Evolutionary conservation across 2,113 vertebrate genomes (phyloP).

Genomic region (Ursus arctos): DNA sequence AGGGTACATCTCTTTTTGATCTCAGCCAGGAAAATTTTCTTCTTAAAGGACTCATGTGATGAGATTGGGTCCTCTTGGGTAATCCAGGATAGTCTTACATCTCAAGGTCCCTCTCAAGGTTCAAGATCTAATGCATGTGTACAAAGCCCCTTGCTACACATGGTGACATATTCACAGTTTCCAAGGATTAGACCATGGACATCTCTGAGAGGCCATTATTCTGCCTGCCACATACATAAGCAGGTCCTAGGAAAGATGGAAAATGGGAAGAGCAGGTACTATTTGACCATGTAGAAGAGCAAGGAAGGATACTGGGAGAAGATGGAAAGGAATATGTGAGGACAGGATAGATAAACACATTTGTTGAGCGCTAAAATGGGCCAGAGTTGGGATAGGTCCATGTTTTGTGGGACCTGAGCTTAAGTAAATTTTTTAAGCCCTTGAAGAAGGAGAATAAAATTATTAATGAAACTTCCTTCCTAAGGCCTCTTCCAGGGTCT

Average conservation of each 20-base stretch:
- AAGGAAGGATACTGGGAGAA: background rate
- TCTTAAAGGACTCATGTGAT: background rate
- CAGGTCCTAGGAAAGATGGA: background rate
- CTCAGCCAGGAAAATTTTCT: background rate
- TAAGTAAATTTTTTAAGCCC: background rate
- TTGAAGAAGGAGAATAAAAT: background rate
- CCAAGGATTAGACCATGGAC: background rate
- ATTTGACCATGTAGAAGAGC: background rate
- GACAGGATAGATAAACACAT: background rate
- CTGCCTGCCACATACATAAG: background rate
- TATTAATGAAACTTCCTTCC: background rate
- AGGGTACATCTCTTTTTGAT: background rate
- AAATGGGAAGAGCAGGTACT: background rate
- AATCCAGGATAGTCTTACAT: background rate
- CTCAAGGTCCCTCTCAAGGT: background rate
- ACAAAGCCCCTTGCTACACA: background rate
- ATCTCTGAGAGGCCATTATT: background rate
- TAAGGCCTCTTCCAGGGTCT: background rate
- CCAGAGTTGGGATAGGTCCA: background rate
- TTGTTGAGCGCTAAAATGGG: background rate
- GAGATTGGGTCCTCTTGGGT: background rate
- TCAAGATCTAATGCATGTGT: background rate
- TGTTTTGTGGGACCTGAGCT: background rate
- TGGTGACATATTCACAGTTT: background rate
- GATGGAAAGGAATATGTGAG: background rate